Evolutionary conservation across 2,888 invertebrate species (phyloP).

Genomic region (Agonopterix alstromeriana): DNA sequence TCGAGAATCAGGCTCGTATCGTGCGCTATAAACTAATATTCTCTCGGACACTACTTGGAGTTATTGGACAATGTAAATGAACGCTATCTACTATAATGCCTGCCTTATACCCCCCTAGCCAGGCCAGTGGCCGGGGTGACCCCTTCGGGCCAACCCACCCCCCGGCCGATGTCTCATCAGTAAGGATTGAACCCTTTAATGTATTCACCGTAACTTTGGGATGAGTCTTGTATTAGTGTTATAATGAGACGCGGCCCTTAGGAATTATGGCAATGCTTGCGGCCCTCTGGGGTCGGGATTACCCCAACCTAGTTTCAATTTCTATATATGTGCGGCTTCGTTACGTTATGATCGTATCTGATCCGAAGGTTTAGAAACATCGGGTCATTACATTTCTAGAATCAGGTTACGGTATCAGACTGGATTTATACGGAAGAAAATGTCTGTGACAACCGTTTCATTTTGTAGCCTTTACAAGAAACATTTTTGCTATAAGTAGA

Average conservation of each 20-base stretch:
- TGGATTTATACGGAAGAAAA: constrained; percentile 2
- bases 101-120: constrained; percentile 65
- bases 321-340: constrained; percentile 56
- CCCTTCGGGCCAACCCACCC: constrained; percentile 49
- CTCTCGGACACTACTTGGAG: constrained; percentile 75
- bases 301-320: constrained; percentile 69
- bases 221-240: constrained; percentile 77
- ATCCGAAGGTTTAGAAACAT: constrained; percentile 19
- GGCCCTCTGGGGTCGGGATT: constrained; percentile 59
- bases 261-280: constrained; percentile 74
- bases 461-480: too few species aligned
- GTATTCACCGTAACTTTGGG: constrained; percentile 76
- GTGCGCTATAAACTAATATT: constrained; percentile 73
- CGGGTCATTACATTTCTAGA: constrained; percentile 18
- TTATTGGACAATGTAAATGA: constrained; percentile 79
- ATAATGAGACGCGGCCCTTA: constrained; percentile 75
- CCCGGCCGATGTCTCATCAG: constrained; percentile 73
- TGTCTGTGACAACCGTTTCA: too few species aligned
- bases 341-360: constrained; percentile 38
- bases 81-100: constrained; percentile 76
- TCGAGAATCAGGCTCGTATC: constrained; percentile 18
- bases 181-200: constrained; percentile 77
- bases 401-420: constrained; percentile 18
- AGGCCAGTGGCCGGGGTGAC: constrained; percentile 50
- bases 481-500: too few species aligned